Evolutionary conservation across 2,888 invertebrate species (phyloP).

Genomic region (Hirtodrosophila confusa): DNA sequence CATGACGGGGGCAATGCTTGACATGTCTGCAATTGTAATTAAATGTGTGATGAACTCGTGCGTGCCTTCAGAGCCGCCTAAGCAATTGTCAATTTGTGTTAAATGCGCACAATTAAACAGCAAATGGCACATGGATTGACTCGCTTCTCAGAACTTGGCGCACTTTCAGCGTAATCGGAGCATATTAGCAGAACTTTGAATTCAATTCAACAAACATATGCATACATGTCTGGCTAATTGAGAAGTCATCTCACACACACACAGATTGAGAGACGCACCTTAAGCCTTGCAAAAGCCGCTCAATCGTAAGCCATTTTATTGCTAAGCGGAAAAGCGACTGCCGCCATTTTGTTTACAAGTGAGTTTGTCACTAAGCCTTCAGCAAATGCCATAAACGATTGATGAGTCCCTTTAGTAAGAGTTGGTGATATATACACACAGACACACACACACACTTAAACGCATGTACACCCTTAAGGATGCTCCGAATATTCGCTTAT

Average conservation of each 20-base stretch:
- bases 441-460: constrained; percentile 6
- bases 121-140: constrained; percentile 52
- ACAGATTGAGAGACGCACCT: constrained; percentile 1
- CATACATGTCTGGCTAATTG: constrained; percentile 27
- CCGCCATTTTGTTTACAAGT: constrained; percentile 51
- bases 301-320: constrained; percentile 41
- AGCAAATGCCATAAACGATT: constrained; percentile 54
- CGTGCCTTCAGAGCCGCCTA: constrained; percentile 34
- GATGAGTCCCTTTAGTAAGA: constrained; percentile 46
- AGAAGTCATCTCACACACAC: constrained; percentile 23
- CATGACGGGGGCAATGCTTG: constrained; percentile 29
- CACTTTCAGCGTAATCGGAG: constrained; percentile 52
- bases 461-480: constrained; percentile 3
- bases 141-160: constrained; percentile 11
- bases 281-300: constrained; percentile 14
- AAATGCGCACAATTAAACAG: constrained; percentile 73
- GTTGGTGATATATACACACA: not conserved
- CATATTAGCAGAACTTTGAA: constrained; percentile 64
- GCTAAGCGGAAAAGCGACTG: constrained; percentile 45
- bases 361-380: constrained; percentile 49
- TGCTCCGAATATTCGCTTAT: constrained; percentile 59
- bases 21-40: constrained; percentile 59
- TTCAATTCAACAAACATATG: not conserved
- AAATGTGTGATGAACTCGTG: constrained; percentile 42
- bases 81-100: constrained; percentile 77